These are phyloP conservation scores for Melopsittacus undulatus DNA, from an alignment of 2,797 vertebrate genomes.

Conservation along the genomic window DNA sequence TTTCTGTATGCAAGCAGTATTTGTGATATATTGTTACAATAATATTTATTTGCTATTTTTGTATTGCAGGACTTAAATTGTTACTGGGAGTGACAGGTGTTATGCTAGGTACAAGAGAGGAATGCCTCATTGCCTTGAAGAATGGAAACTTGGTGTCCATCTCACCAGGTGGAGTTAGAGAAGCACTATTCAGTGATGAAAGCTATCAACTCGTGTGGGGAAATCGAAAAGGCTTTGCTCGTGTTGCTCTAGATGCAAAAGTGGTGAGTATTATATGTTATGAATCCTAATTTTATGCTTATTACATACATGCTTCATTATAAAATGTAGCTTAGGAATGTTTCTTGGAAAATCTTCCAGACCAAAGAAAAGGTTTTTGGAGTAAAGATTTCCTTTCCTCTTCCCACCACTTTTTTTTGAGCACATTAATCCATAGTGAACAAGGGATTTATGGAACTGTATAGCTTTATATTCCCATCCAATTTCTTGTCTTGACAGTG, in stretches of 20 bases:
- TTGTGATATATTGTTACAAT: background rate
- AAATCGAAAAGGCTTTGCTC: constrained; percentile 92
- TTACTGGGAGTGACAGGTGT: constrained; percentile 89
- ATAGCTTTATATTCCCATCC: background rate
- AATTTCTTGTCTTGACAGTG: background rate
- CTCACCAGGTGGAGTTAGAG: constrained; percentile 92
- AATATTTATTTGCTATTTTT: background rate
- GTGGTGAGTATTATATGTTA: constrained; percentile 80
- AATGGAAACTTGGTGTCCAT: constrained; percentile 91
- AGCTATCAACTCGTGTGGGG: constrained; percentile 91
- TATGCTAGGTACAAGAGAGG: constrained; percentile 89
- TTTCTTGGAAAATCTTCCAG: background rate
- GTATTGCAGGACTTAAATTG: constrained; percentile 87
- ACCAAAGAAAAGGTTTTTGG: background rate
- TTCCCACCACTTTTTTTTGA: background rate
- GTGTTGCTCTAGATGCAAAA: constrained; percentile 92
- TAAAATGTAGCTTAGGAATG: background rate
- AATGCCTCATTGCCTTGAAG: constrained; percentile 88
- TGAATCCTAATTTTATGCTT: background rate
- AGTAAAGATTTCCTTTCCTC: background rate
- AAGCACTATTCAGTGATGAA: constrained; percentile 93
- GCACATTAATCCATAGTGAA: background rate
- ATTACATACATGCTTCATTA: background rate
- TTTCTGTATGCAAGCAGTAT: background rate
- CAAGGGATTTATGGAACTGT: background rate